Evolutionary conservation across 2,888 invertebrate genomes (phyloP).

Genomic region (Thereva nobilitata): DNA sequence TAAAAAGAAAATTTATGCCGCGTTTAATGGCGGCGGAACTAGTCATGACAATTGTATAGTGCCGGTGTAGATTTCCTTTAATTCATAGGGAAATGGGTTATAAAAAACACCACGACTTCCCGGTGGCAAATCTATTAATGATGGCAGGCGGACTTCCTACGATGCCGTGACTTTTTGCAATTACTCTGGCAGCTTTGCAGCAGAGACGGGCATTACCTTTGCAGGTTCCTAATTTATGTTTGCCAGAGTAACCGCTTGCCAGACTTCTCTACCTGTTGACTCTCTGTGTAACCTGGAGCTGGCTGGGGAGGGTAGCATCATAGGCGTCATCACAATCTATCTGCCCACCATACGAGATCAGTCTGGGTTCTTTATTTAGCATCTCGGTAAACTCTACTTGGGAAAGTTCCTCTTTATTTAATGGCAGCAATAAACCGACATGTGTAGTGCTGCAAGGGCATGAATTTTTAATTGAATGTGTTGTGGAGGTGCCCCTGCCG

Average conservation of each 20-base stretch:
- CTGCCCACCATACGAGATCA: conserved; percentile 21
- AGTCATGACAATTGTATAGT: conserved; percentile 38
- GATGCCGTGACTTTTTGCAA: conserved; percentile 36
- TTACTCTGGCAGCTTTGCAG: conserved; percentile 17
- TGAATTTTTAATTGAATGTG: conserved; percentile 39
- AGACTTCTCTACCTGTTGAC: conserved; percentile 28
- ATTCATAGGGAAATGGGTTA: conserved; percentile 19
- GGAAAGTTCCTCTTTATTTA: conserved; percentile 20
- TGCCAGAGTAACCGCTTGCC: conserved; percentile 11
- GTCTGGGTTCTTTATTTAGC: neutral
- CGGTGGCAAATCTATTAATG: conserved; percentile 36
- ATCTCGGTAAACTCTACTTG: neutral
- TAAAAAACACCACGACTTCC: conserved; percentile 15
- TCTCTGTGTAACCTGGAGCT: neutral
- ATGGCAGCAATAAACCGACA: conserved; percentile 26
- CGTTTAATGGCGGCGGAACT: conserved; percentile 36
- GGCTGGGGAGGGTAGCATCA: neutral
- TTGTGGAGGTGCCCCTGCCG: conserved; percentile 17
- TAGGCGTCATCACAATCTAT: conserved; percentile 3
- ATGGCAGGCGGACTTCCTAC: conserved; percentile 20
- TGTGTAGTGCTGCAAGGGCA: conserved; percentile 20
- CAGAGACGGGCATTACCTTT: conserved; percentile 23
- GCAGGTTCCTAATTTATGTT: conserved; percentile 31
- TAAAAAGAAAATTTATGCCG: conserved; percentile 39
- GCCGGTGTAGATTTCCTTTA: conserved; percentile 28